A percentile compares a stretch with the other conserved stretches of the same genome.
These are phyloP conservation scores for Opisthograptis luteolata DNA, from an alignment of 2,888 invertebrate species.

Conservation along the genomic window DNA sequence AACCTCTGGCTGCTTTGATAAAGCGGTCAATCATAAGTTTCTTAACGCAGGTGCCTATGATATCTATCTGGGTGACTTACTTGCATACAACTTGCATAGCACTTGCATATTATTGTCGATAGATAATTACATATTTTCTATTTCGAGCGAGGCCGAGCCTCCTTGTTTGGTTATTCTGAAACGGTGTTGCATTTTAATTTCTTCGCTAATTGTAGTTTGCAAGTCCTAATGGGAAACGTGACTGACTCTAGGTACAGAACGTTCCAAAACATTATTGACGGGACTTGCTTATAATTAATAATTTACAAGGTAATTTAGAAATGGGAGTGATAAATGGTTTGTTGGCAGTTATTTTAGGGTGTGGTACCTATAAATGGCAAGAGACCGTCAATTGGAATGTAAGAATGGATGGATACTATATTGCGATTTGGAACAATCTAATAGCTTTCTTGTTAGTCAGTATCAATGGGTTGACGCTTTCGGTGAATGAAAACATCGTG, in stretches of 20 bases:
- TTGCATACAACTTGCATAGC: slow-evolving; percentile 39
- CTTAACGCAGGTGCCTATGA: slow-evolving; percentile 2
- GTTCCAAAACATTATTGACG: slow-evolving; percentile 8
- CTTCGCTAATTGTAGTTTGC: slow-evolving; percentile 27
- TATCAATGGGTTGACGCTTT: no score
- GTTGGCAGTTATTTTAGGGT: slow-evolving; percentile 5
- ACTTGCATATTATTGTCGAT: slow-evolving; percentile 30
- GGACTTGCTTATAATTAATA: slow-evolving; percentile 10
- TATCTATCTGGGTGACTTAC: slow-evolving; percentile 42
- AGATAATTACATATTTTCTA: slow-evolving; percentile 42
- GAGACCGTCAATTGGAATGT: slow-evolving; percentile 7
- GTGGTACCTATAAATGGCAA: slow-evolving; percentile 20
- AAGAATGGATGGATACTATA: no score
- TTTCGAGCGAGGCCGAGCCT: slow-evolving; percentile 31
- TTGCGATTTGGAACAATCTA: no score
- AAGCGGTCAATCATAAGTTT: slow-evolving; percentile 29
- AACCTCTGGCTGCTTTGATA: slow-evolving; percentile 14
- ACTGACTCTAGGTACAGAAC: slow-evolving; percentile 4
- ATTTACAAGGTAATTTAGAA: slow-evolving; percentile 19
- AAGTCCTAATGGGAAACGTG: slow-evolving; percentile 12
- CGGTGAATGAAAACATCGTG: no score
- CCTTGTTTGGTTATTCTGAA: slow-evolving; percentile 23
- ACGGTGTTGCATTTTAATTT: slow-evolving; percentile 26
- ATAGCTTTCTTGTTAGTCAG: no score
- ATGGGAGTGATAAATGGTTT: slow-evolving; percentile 11